Evolutionary conservation across 2,797 vertebrate species (phyloP).

Genomic region (Spinibarbus caldwelli): DNA sequence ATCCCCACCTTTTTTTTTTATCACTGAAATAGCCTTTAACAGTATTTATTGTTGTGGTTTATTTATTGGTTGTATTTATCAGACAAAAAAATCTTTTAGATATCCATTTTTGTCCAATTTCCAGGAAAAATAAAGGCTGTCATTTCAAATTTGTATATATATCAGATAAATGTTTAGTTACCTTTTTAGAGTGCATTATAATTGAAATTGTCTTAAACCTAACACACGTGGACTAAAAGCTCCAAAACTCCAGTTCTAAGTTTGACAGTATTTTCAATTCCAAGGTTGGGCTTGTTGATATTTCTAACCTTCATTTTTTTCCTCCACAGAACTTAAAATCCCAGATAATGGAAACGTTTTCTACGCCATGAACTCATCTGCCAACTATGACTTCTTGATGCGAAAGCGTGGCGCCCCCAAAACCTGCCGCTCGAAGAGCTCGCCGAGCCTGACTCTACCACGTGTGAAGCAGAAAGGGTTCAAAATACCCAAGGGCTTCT

Average conservation of each 20-base stretch:
- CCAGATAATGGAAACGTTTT: conserved; percentile 89
- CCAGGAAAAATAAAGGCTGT: not conserved
- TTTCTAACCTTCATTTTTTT: not conserved
- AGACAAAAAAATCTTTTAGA: not conserved
- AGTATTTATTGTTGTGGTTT: no score
- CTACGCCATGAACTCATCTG: conserved; percentile 88
- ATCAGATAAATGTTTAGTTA: conserved; percentile 1
- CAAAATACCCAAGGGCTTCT: conserved; percentile 89
- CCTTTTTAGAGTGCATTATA: not conserved
- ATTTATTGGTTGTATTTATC: no score
- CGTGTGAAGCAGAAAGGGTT: conserved; percentile 90
- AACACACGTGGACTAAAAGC: not conserved
- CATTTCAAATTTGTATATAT: not conserved
- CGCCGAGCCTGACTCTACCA: conserved; percentile 86
- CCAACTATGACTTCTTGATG: conserved; percentile 89
- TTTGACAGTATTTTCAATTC: not conserved
- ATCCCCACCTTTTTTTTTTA: not conserved
- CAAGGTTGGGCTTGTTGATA: not conserved
- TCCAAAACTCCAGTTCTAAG: not conserved
- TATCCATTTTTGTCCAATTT: not conserved
- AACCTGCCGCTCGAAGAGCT: conserved; percentile 81
- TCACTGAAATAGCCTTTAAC: not conserved
- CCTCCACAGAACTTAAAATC: conserved; percentile 83
- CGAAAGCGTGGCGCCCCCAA: conserved; percentile 83
- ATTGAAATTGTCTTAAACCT: not conserved